Conservation (phyloP, 2,113 vertebrate species). For the Aegotheles bennettii region DNA sequence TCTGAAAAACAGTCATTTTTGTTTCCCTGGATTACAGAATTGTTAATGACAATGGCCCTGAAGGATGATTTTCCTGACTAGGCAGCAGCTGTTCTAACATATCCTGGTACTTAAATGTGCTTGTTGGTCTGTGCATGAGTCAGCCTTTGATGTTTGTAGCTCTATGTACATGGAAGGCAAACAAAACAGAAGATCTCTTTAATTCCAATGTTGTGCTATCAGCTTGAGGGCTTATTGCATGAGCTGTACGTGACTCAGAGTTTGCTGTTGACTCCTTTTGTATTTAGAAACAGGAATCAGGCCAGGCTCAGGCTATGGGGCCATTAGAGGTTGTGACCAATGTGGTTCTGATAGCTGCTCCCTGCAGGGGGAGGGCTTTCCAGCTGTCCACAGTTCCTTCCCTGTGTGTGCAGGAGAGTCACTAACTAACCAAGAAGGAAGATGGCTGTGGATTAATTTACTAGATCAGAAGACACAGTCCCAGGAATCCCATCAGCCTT, state of each 20-base stretch:
- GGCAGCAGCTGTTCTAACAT: neutral
- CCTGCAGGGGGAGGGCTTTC: neutral
- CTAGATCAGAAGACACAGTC: neutral
- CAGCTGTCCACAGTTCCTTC: neutral
- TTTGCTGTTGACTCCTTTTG: neutral
- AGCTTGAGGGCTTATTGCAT: neutral
- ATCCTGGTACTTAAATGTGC: neutral
- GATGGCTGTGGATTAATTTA: neutral
- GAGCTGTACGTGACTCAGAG: neutral
- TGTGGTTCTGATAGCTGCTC: neutral
- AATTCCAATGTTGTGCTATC: neutral
- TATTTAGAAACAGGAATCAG: neutral
- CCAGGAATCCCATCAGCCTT: neutral
- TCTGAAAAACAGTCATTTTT: neutral
- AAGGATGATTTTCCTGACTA: neutral
- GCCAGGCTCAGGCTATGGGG: neutral
- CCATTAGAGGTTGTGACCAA: neutral
- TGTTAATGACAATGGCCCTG: neutral
- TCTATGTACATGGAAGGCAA: neutral
- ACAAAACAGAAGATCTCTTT: neutral
- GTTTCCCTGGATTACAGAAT: neutral
- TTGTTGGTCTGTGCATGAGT: neutral
- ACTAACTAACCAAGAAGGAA: neutral
- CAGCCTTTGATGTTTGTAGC: neutral
- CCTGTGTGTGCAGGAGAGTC: neutral